These are phyloP conservation scores for Cataglyphis livida DNA, from an alignment of 2,888 invertebrate genomes.

Conservation along the genomic window DNA sequence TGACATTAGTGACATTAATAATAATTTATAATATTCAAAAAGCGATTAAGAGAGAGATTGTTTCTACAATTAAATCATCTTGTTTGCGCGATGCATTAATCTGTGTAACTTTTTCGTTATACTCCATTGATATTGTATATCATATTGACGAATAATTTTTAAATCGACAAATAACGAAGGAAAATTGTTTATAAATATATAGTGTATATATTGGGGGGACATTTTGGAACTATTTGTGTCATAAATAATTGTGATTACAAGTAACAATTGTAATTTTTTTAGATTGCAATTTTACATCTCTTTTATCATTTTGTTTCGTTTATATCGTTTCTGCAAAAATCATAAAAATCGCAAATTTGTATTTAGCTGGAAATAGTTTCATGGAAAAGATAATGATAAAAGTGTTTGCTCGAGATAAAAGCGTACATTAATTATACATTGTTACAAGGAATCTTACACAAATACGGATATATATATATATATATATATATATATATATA, in stretches of 20 bases:
- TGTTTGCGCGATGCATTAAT: background rate
- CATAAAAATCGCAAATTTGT: background rate
- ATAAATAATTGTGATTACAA: background rate
- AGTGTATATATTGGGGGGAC: background rate
- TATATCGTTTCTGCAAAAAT: background rate
- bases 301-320: background rate
- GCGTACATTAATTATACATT: background rate
- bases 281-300: background rate
- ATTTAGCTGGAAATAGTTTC: background rate
- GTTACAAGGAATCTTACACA: background rate
- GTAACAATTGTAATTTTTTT: slow-evolving; percentile 10
- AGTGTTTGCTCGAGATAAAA: background rate
- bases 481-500: background rate
- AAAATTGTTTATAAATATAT: background rate
- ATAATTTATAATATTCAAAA: background rate
- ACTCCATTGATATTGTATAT: background rate
- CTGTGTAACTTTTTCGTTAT: background rate
- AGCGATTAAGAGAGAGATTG: background rate
- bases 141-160: background rate
- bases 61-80: background rate
- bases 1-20: background rate
- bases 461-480: background rate
- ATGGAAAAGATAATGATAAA: background rate
- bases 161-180: background rate
- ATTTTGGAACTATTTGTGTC: background rate